Evolutionary conservation across 2,113 vertebrate species (phyloP).

Genomic region (Phainopepla nitens): DNA sequence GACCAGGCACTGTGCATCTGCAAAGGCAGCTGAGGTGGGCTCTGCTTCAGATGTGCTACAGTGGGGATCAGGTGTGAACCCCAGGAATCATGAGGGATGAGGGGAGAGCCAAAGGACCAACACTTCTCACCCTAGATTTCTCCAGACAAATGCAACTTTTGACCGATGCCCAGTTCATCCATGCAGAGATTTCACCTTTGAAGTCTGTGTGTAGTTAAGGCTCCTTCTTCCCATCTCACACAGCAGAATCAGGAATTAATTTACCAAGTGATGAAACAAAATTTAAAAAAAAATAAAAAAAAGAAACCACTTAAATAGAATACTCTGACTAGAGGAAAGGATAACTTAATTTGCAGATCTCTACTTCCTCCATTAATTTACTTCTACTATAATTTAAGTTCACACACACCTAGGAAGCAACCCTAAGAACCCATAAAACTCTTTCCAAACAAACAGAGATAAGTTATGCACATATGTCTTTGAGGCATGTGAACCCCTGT

Average conservation of each 20-base stretch:
- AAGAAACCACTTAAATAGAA: neutral
- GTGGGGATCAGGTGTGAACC: neutral
- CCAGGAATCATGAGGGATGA: neutral
- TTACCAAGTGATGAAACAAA: neutral
- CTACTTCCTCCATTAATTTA: neutral
- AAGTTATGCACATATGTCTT: accelerated
- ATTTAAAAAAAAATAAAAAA: neutral
- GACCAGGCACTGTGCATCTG: neutral
- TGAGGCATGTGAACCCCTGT: neutral
- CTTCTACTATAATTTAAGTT: neutral
- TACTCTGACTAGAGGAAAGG: neutral
- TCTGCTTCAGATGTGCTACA: neutral
- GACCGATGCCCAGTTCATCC: neutral
- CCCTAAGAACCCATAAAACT: neutral
- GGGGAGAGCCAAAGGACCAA: neutral
- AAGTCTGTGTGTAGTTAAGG: neutral
- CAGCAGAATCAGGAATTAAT: neutral
- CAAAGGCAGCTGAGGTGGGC: neutral
- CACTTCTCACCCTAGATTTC: neutral
- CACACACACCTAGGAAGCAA: neutral
- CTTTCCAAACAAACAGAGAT: neutral
- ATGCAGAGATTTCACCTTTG: neutral
- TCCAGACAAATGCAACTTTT: neutral
- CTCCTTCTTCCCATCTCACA: neutral
- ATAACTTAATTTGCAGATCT: neutral